Conservation (phyloP, 2,888 invertebrate species). For the Cosmia trapezina region DNA sequence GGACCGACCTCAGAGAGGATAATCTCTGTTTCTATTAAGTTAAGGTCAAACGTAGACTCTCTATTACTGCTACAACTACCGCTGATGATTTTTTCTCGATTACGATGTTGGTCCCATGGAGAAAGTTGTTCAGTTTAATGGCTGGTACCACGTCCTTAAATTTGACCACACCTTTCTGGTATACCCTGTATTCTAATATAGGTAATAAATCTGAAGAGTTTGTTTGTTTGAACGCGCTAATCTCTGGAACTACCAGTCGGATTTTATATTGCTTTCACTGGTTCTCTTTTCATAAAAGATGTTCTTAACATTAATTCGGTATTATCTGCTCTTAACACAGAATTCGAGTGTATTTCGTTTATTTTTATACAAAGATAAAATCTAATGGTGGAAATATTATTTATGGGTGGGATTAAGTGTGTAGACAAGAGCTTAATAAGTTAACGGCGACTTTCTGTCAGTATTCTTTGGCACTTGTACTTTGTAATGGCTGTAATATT, state of each 20-base stretch:
- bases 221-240: no score
- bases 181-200: no score
- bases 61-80: constrained; percentile 32
- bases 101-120: no score
- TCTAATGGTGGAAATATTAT: constrained; percentile 42
- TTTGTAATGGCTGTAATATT: constrained; percentile 44
- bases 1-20: no score
- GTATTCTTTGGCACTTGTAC: constrained; percentile 26
- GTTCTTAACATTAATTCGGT: constrained; percentile 32
- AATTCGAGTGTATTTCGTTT: constrained; percentile 23
- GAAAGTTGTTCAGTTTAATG: no score
- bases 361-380: constrained; percentile 46
- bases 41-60: constrained; percentile 63
- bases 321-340: constrained; percentile 44
- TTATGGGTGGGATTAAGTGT: constrained; percentile 43
- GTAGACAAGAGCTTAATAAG: constrained; percentile 34
- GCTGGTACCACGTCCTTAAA: no score
- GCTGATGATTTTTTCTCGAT: no score
- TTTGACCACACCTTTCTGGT: no score
- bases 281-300: constrained; percentile 36
- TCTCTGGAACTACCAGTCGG: no score
- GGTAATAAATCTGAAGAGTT: no score
- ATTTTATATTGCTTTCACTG: constrained; percentile 25
- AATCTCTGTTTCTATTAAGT: constrained; percentile 47
- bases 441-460: constrained; percentile 9